phyloP scores from a whole-genome alignment of 2,888 invertebrate species.

The Labia minor region DNA sequence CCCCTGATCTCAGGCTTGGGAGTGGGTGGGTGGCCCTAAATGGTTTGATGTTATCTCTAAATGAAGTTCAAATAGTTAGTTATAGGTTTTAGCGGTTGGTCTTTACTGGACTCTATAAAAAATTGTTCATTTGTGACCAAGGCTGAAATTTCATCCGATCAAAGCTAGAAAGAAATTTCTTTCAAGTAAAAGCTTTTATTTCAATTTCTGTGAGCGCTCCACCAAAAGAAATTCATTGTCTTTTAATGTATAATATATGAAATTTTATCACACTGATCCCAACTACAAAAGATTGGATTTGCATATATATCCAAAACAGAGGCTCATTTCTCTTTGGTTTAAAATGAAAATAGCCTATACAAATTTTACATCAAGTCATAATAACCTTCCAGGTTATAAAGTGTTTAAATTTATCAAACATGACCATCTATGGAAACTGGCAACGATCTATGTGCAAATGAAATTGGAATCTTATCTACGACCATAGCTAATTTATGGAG shows the following conservation, averaged over 20 bases:
- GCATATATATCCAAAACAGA: not conserved
- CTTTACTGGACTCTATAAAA: not conserved
- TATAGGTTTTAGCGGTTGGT: not conserved
- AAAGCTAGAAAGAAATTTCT: not conserved
- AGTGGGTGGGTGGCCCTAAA: conserved; percentile 2
- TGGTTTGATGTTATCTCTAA: not conserved
- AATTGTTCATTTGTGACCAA: not conserved
- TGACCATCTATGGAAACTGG: not conserved
- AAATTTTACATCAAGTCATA: not conserved
- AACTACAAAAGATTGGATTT: not conserved
- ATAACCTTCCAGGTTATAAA: not conserved
- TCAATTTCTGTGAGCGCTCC: not conserved
- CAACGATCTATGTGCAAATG: conserved; percentile 8
- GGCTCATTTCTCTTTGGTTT: not conserved
- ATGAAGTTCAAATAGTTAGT: not conserved
- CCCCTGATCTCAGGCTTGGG: not conserved
- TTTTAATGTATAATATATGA: not conserved
- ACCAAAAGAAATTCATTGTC: not conserved
- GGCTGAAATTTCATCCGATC: not conserved
- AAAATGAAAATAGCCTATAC: conserved; percentile 1
- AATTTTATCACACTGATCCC: not conserved
- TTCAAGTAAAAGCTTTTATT: not conserved
- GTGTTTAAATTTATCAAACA: conserved; percentile 13
- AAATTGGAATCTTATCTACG: conserved; percentile 2
- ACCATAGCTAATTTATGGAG: not conserved